Percentiles rank a stretch among this genome's conserved stretches.
phyloP scores from a whole-genome alignment of 1,140 invertebrate genomes.

The Pseudomyrmex gracilis region DNA sequence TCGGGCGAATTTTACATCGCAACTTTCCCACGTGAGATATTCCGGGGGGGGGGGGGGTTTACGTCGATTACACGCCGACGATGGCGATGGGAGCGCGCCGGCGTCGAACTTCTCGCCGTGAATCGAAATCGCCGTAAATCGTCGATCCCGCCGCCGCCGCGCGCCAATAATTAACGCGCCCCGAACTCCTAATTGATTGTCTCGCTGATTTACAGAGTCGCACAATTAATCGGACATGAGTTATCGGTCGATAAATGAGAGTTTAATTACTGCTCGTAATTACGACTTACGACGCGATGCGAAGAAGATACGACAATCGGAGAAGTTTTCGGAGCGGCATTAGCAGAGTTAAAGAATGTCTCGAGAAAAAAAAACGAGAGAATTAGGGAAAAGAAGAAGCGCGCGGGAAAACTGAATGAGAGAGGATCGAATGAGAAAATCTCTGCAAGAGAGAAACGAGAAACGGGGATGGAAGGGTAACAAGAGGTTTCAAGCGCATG shows the following conservation, averaged over 20 bases:
- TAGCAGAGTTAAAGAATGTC: conserved; percentile 22
- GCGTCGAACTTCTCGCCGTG: conserved; percentile 3
- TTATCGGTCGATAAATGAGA: conserved; percentile 52
- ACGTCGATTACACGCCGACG: background rate
- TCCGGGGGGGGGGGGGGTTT: background rate
- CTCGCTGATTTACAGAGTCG: conserved; percentile 59
- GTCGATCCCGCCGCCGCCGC: conserved; percentile 16
- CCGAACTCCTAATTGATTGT: conserved; percentile 58
- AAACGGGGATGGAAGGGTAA: conserved; percentile 64
- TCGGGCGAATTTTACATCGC: conserved; percentile 33
- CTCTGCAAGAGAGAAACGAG: conserved; percentile 46
- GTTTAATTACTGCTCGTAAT: conserved; percentile 56
- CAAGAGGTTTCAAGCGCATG: conserved; percentile 60
- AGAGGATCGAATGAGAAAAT: conserved; percentile 53
- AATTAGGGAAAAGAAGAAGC: conserved; percentile 11
- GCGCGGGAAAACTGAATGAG: conserved; percentile 16
- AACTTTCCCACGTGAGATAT: conserved; percentile 13
- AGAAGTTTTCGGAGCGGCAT: conserved; percentile 49
- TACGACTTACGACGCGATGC: conserved; percentile 46
- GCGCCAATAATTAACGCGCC: conserved; percentile 54
- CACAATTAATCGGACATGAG: conserved; percentile 60
- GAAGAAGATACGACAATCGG: conserved; percentile 11
- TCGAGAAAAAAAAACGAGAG: background rate
- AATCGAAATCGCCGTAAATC: conserved; percentile 52
- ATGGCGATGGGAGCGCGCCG: background rate